Conservation (phyloP, 1,140 invertebrate species). For the Lamellibrachia luymesi region DNA sequence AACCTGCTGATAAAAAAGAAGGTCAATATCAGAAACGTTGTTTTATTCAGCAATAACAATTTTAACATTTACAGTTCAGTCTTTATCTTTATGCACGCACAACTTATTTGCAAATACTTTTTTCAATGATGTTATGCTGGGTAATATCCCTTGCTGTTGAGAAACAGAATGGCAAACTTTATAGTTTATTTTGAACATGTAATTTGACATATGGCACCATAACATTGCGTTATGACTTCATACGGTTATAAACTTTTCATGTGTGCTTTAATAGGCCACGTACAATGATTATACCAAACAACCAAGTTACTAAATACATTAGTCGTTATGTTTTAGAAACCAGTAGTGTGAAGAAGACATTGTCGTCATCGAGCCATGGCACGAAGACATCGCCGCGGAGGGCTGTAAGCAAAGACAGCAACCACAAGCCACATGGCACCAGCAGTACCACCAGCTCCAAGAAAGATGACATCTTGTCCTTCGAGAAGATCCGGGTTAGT, state of each 20-base stretch:
- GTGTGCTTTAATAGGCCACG: no score
- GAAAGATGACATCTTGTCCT: conserved; percentile 44
- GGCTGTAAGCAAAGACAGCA: background rate
- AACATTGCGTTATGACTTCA: no score
- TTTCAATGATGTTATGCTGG: background rate
- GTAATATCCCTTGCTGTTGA: background rate
- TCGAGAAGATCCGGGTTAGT: conserved; percentile 51
- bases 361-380: background rate
- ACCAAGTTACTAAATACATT: background rate
- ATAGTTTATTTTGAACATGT: no score
- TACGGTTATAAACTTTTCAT: no score
- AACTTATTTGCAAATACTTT: background rate
- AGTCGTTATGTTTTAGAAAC: background rate
- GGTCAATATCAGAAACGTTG: conserved; percentile 11
- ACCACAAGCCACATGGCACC: background rate
- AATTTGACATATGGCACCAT: no score
- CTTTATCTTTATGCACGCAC: background rate
- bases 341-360: background rate
- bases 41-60: background rate
- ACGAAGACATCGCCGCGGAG: background rate
- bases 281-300: background rate
- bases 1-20: conserved; percentile 21
- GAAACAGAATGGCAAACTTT: background rate
- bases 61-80: background rate
- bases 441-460: conserved; percentile 20